phyloP scores from a whole-genome alignment of 1,140 invertebrate genomes.

The Meloidogyne exigua region DNA sequence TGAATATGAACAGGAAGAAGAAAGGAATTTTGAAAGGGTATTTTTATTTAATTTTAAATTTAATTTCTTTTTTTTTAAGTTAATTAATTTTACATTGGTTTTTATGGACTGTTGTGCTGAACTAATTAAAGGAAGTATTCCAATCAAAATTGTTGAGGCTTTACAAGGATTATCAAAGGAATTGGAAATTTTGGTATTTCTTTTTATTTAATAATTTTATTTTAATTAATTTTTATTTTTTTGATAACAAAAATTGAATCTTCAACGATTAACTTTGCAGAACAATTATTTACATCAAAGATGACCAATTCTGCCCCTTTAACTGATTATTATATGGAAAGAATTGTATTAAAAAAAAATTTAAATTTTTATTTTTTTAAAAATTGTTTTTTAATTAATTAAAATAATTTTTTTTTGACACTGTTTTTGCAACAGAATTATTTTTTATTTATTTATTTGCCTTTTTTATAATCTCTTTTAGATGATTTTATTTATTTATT shows the following conservation, averaged over 20 bases:
- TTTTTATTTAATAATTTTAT: not conserved
- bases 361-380: constrained; percentile 5
- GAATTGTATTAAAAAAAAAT: constrained; percentile 13
- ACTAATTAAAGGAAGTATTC: not conserved
- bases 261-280: not conserved
- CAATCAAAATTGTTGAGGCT: not conserved
- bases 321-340: constrained; percentile 19
- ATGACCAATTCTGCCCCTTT: constrained; percentile 6
- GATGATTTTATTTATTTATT: not conserved
- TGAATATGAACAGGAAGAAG: not conserved
- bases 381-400: not conserved
- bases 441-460: not conserved
- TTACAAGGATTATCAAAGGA: constrained; percentile 1
- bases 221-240: not conserved
- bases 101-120: constrained; percentile 13
- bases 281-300: not conserved
- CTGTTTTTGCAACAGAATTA: not conserved
- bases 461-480: not conserved
- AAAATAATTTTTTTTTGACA: too few species aligned
- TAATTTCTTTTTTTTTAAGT: not conserved
- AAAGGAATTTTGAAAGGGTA: constrained; percentile 12
- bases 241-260: not conserved
- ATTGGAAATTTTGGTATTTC: constrained; percentile 11
- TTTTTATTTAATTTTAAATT: not conserved
- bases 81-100: constrained; percentile 7